These are phyloP conservation scores for Lepidocyrtinus sp. DNA, from an alignment of 2,888 invertebrate genomes.

Conservation along the genomic window DNA sequence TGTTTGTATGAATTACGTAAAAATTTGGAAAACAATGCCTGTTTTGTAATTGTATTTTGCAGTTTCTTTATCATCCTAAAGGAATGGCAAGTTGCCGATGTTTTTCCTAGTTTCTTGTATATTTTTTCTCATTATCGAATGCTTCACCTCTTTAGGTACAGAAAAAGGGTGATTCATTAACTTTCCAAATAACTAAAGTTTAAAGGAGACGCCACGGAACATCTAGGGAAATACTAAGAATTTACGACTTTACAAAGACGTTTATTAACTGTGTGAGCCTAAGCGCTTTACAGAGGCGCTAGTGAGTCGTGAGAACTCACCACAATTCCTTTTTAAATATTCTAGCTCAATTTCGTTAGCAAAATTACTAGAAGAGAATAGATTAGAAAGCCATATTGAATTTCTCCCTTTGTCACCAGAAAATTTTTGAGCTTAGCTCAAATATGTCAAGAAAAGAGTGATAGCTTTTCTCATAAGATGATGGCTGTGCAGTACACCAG, in stretches of 20 bases:
- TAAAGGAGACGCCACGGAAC: too few relatives aligned
- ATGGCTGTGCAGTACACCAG: not conserved
- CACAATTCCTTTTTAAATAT: too few relatives aligned
- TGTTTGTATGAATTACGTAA: not conserved
- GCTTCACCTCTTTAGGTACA: slow-evolving; percentile 9
- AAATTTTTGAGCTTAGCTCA: slow-evolving; percentile 1
- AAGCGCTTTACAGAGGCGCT: too few relatives aligned
- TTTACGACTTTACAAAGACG: not conserved
- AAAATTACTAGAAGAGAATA: not conserved
- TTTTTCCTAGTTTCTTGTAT: slow-evolving; percentile 7
- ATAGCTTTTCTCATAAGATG: slow-evolving; percentile 16
- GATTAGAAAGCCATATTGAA: slow-evolving; percentile 18
- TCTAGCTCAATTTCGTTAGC: not conserved
- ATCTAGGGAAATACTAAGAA: not conserved
- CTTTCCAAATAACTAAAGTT: slow-evolving; percentile 8
- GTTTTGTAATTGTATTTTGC: not conserved
- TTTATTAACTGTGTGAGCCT: not conserved
- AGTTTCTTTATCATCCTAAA: not conserved
- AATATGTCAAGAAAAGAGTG: slow-evolving; percentile 32
- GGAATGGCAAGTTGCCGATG: slow-evolving; percentile 30
- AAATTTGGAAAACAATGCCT: not conserved
- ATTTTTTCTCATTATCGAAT: slow-evolving; percentile 15
- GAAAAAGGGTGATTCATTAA: not conserved
- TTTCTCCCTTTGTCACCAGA: not conserved
- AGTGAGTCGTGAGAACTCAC: too few relatives aligned